phyloP scores from a whole-genome alignment of 2,113 vertebrate genomes.

The Emydura subglobosa region DNA sequence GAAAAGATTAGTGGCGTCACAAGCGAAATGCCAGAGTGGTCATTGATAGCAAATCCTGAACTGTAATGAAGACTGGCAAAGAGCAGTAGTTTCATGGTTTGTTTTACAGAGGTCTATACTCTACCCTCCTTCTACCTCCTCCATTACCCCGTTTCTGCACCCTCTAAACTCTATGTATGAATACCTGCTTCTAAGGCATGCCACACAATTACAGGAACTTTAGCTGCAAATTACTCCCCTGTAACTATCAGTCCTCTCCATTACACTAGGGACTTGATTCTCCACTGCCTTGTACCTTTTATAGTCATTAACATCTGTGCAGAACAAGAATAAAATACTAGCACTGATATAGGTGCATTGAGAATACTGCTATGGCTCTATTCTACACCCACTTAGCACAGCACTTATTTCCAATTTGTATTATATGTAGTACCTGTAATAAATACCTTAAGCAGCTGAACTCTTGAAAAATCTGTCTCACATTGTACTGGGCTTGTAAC shows the following conservation, averaged over 20 bases:
- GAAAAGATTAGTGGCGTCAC: not conserved
- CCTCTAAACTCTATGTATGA: rapidly evolving
- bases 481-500: not conserved
- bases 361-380: not conserved
- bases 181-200: not conserved
- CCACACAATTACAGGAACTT: not conserved
- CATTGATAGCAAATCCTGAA: not conserved
- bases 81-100: rapidly evolving
- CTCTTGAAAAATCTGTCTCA: not conserved
- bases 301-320: not conserved
- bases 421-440: not conserved
- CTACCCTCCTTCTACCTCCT: not conserved
- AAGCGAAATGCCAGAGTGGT: not conserved
- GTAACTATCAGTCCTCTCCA: not conserved
- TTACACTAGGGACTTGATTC: not conserved
- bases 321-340: not conserved
- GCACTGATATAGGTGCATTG: not conserved
- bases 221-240: not conserved
- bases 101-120: not conserved
- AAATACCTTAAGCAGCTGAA: not conserved
- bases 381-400: not conserved
- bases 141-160: not conserved
- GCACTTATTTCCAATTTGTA: not conserved
- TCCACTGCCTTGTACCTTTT: not conserved
- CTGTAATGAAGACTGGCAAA: not conserved